These are phyloP conservation scores for Pinctada fucata DNA, from an alignment of 2,888 invertebrate genomes.

Conservation along the genomic window DNA sequence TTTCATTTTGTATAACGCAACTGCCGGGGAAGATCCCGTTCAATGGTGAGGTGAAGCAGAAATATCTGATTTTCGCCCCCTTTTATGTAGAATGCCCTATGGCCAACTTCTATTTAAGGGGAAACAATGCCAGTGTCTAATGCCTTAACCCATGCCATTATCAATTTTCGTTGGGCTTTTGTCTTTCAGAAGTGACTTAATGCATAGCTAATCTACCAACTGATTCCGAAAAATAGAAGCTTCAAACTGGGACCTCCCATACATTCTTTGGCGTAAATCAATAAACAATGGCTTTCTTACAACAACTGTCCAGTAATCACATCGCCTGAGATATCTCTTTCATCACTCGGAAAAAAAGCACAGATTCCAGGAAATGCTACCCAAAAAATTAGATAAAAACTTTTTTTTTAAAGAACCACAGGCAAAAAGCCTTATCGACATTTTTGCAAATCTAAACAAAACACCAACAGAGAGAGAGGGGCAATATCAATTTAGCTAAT, in stretches of 20 bases:
- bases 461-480: neutral
- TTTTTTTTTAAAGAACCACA: neutral
- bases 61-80: conserved; percentile 43
- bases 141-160: conserved; percentile 53
- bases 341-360: too few species aligned
- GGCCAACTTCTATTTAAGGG: conserved; percentile 30
- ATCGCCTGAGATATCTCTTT: too few species aligned
- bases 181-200: conserved; percentile 60
- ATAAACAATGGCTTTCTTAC: neutral
- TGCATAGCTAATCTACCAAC: conserved; percentile 59
- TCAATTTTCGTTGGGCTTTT: conserved; percentile 53
- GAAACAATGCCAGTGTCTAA: conserved; percentile 38
- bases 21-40: conserved; percentile 45
- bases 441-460: neutral
- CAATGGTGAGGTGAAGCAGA: conserved; percentile 33
- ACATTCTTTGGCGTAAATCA: conserved; percentile 15
- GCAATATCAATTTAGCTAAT: conserved; percentile 17
- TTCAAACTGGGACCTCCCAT: conserved; percentile 28
- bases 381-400: neutral
- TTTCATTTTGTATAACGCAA: conserved; percentile 42
- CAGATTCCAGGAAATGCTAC: neutral
- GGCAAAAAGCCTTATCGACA: neutral
- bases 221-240: conserved; percentile 43
- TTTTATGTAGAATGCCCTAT: conserved; percentile 27
- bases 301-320: neutral